A percentile compares a stretch with the other conserved stretches of the same genome.
phyloP scores from a whole-genome alignment of 2,797 vertebrate species.

The Lophotriccus pileatus region DNA sequence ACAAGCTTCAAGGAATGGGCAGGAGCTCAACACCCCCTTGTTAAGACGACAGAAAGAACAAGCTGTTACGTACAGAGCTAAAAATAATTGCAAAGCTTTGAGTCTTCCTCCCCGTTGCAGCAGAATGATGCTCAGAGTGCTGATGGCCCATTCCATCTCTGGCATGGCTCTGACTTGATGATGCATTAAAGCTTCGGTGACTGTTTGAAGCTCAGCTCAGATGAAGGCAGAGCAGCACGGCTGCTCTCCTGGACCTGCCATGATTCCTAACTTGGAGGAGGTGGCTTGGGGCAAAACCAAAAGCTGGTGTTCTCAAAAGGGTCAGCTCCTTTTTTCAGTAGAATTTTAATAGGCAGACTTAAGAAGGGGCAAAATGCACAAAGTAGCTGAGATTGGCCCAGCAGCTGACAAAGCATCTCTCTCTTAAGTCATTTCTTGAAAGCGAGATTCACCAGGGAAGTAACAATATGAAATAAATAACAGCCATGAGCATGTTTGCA shows the following conservation, averaged over 20 bases:
- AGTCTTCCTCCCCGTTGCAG: background rate
- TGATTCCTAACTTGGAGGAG: background rate
- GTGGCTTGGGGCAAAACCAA: background rate
- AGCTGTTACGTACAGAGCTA: background rate
- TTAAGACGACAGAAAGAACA: conserved; percentile 9
- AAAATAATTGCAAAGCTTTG: conserved; percentile 26
- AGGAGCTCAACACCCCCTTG: background rate
- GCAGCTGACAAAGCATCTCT: background rate
- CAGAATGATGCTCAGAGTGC: background rate
- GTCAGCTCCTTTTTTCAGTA: background rate
- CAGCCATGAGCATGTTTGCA: background rate
- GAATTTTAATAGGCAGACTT: background rate
- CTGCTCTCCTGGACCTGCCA: background rate
- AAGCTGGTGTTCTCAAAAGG: background rate
- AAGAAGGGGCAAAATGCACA: background rate
- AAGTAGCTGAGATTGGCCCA: background rate
- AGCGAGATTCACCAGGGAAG: background rate
- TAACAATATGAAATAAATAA: background rate
- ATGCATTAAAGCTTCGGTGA: conserved; percentile 9
- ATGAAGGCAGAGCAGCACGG: accelerated
- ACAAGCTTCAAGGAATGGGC: background rate
- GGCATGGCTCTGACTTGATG: background rate
- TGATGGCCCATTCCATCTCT: background rate
- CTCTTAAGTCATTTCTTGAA: background rate
- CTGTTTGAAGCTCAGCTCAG: conserved; percentile 15